These are phyloP conservation scores for Anabacerthia variegaticeps DNA, from an alignment of 2,797 vertebrate genomes.

Conservation along the genomic window DNA sequence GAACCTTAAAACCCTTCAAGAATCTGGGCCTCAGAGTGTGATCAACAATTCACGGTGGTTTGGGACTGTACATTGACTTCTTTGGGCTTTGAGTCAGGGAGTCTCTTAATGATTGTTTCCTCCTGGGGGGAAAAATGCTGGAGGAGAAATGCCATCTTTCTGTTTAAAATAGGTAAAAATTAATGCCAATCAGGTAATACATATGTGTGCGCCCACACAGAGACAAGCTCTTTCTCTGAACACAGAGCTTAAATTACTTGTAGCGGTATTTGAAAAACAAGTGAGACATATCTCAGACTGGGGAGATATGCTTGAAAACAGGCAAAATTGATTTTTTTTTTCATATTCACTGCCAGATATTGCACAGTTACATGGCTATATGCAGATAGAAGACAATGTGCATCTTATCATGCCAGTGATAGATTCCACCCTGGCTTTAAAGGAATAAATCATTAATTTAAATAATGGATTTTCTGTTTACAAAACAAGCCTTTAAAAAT, in stretches of 20 bases:
- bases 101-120: neutral
- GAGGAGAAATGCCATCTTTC: neutral
- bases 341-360: slow-evolving; percentile 67
- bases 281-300: slow-evolving; percentile 67
- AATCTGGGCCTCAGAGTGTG: neutral
- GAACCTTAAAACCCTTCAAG: neutral
- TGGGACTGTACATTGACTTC: neutral
- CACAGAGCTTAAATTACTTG: slow-evolving; percentile 37
- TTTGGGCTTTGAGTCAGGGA: neutral
- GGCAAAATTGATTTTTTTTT: slow-evolving; percentile 61
- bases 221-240: slow-evolving; percentile 8
- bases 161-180: neutral
- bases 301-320: slow-evolving; percentile 62
- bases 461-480: slow-evolving; percentile 66
- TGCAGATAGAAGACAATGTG: slow-evolving; percentile 74
- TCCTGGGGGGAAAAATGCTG: neutral
- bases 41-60: neutral
- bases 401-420: slow-evolving; percentile 65
- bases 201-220: neutral
- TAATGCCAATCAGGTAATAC: neutral
- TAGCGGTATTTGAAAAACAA: slow-evolving; percentile 65
- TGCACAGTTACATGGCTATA: slow-evolving; percentile 41
- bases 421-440: slow-evolving; percentile 63
- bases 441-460: slow-evolving; percentile 77
- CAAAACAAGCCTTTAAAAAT: slow-evolving; percentile 45